phyloP scores from a whole-genome alignment of 2,888 invertebrate species.

The Acronicta alni region DNA sequence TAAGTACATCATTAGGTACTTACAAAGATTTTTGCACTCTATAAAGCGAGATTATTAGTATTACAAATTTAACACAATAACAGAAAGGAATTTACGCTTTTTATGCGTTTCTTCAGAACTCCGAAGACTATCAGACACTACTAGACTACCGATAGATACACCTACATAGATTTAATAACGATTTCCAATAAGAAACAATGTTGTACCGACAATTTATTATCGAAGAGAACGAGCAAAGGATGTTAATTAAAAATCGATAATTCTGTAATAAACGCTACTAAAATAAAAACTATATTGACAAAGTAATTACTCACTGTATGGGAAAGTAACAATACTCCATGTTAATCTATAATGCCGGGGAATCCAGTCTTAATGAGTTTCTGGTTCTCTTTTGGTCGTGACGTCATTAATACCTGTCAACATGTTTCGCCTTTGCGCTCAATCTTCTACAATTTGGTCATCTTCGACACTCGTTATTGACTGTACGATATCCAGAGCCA shows the following conservation, averaged over 20 bases:
- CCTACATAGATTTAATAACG: too few relatives aligned
- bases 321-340: background rate
- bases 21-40: too few relatives aligned
- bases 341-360: background rate
- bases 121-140: too few relatives aligned
- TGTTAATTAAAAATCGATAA: background rate
- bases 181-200: too few relatives aligned
- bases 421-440: background rate
- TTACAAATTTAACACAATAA: too few relatives aligned
- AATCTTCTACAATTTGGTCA: background rate
- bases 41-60: too few relatives aligned
- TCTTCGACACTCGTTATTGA: background rate
- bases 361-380: background rate
- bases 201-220: too few relatives aligned
- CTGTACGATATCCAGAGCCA: background rate
- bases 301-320: background rate
- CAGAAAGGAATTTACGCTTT: too few relatives aligned
- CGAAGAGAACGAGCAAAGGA: background rate
- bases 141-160: too few relatives aligned
- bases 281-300: background rate
- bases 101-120: too few relatives aligned
- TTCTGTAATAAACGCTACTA: background rate
- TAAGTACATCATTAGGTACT: too few relatives aligned
- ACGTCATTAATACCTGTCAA: constrained; percentile 3
- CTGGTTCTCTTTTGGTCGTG: background rate